Percentiles rank a stretch among this genome's conserved stretches.
phyloP scores from a whole-genome alignment of 2,888 invertebrate genomes.

The Acleris sparsana region DNA sequence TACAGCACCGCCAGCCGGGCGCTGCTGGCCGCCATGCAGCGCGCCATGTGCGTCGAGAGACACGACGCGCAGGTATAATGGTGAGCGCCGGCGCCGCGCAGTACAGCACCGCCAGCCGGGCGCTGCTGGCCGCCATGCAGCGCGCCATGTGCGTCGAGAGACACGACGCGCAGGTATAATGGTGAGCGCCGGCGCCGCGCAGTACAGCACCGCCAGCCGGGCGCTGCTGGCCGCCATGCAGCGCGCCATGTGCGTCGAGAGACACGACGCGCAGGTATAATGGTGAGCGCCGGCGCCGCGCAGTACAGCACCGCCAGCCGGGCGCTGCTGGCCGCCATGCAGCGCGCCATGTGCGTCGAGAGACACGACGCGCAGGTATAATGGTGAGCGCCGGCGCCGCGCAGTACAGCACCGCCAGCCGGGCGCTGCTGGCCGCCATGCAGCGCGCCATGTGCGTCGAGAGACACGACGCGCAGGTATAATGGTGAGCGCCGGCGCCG shows the following conservation, averaged over 20 bases:
- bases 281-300: conserved; percentile 47
- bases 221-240: conserved; percentile 49
- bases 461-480: too few species aligned
- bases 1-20: conserved; percentile 52
- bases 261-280: too few species aligned
- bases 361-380: too few species aligned
- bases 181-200: conserved; percentile 50
- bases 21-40: conserved; percentile 48
- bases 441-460: conserved; percentile 56
- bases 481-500: conserved; percentile 45
- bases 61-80: too few species aligned
- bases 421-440: conserved; percentile 47
- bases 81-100: conserved; percentile 52
- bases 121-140: conserved; percentile 47
- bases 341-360: conserved; percentile 55
- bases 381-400: conserved; percentile 48
- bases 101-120: conserved; percentile 52
- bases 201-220: conserved; percentile 52
- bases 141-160: conserved; percentile 52
- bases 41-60: conserved; percentile 51
- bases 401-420: conserved; percentile 53
- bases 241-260: conserved; percentile 52
- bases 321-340: conserved; percentile 46
- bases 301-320: conserved; percentile 55
- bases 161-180: too few species aligned